Base-by-base conservation (phyloP, 2,797 vertebrate genomes). In the Amazona finschi region DNA sequence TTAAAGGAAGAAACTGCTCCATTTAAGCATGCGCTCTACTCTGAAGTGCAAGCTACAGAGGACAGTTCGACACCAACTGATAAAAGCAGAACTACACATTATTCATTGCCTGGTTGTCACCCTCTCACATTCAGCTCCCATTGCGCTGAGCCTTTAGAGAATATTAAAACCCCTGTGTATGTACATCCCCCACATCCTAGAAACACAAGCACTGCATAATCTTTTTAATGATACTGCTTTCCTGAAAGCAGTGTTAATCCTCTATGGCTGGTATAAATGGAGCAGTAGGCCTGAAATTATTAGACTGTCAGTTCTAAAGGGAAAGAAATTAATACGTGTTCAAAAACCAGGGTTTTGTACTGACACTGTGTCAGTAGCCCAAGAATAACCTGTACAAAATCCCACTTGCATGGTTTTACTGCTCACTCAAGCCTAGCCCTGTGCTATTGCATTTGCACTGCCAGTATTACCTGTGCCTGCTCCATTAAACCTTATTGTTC, bases 21-120 rank as follows among this genome's bases (percentile, higher is more conserved):
- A 53, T 50, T 6, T 8, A 17, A 44, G 15, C 24, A 19, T 3
- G 5, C 27, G 43, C 36, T 3, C 18, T 36, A 28, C 49, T 27
- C 67, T 61, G 13, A 12, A 66, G 1, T 27, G 20, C 11, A 3
- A 81, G 15, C 12, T 2, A 0, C 5, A 10, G 25, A 19, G 10
- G 18, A 11, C 3, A 21, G 38, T n/a, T 27, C 11, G 21, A 31
- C 30, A 46, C 15, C 30, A 25, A 10, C 31, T 43, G 12, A 15
- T 12, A 55, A 58, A 49, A 43, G 43, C 65, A 70, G 14, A 52
- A 10, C 44, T 50, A 31, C 5, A n/a, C 19, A 14, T 30, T 22
- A 8, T 19, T 69, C 62, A 27, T 49, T 33, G 24, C 11, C 66
- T 55, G 36, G 36, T 10, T 78, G 43, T 33, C 66, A 67, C 41